Evolutionary conservation across 23 tunicate genomes (phyloP).

Genomic region (Halocynthia aurantium): DNA sequence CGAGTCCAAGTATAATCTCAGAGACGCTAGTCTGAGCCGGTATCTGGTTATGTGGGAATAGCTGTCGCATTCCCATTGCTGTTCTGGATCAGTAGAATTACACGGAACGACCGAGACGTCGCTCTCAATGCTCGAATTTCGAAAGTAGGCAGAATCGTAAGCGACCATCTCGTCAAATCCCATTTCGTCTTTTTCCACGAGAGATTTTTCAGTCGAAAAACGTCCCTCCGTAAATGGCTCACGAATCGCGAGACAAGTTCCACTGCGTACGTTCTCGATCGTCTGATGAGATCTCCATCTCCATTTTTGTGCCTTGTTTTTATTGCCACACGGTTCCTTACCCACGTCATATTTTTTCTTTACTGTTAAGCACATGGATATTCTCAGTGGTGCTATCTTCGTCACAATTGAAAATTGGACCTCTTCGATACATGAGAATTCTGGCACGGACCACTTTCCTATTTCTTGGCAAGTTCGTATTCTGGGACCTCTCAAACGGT

Average conservation of each 20-base stretch:
- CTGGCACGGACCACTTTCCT: conserved; percentile 28
- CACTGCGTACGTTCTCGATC: conserved; percentile 25
- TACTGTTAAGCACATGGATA: conserved; percentile 22
- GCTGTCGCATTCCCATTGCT: conserved; percentile 32
- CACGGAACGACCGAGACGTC: conserved; percentile 9
- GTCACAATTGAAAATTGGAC: conserved; percentile 27
- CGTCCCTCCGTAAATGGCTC: not conserved
- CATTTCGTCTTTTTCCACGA: not conserved
- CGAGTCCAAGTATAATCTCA: conserved; percentile 20
- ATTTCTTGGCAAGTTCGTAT: conserved; percentile 7
- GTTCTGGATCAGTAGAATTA: conserved; percentile 9
- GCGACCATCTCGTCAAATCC: not conserved
- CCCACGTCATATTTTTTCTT: not conserved
- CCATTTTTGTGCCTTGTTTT: conserved; percentile 25
- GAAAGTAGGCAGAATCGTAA: not conserved
- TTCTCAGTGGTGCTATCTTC: conserved; percentile 2
- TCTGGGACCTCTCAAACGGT: conserved; percentile 27
- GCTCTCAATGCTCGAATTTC: not conserved
- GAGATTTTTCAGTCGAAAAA: not conserved
- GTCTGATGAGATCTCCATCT: conserved; percentile 28
- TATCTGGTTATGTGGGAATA: not conserved
- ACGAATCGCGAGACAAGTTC: conserved; percentile 13
- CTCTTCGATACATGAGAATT: conserved; percentile 26
- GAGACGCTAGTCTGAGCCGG: conserved; percentile 4
- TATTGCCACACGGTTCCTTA: conserved; percentile 4